Evolutionary conservation across 2,888 invertebrate species (phyloP).

Genomic region (Melikaiella ostensackeni): DNA sequence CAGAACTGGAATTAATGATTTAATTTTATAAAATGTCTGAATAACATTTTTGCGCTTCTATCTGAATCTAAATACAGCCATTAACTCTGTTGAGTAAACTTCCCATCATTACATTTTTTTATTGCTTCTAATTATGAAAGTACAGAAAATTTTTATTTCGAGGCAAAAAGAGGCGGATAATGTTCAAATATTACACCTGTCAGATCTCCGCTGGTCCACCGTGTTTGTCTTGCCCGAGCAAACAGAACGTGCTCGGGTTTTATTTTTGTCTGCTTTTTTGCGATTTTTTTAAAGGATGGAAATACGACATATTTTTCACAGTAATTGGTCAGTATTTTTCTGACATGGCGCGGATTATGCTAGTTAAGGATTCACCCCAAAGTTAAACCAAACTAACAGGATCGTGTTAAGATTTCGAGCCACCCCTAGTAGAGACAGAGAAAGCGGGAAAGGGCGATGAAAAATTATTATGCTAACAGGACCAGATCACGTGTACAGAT

Average conservation of each 20-base stretch:
- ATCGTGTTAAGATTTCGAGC: conserved; percentile 48
- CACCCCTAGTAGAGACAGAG: conserved; percentile 42
- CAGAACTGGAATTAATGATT: background rate
- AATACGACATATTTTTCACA: conserved; percentile 43
- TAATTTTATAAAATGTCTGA: background rate
- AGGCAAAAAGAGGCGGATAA: conserved; percentile 7
- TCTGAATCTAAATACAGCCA: background rate
- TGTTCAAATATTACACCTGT: conserved; percentile 35
- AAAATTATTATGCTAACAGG: conserved; percentile 33
- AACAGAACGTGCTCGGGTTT: conserved; percentile 21
- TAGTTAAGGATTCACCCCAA: conserved; percentile 61
- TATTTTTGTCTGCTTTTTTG: conserved; percentile 26
- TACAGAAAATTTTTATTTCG: background rate
- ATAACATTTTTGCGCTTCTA: background rate
- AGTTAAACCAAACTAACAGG: conserved; percentile 56
- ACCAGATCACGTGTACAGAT: conserved; percentile 32
- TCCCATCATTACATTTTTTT: background rate
- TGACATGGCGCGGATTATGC: conserved; percentile 58
- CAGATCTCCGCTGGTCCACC: background rate
- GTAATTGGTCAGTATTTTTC: conserved; percentile 61
- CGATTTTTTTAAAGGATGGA: background rate
- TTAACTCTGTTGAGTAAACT: background rate
- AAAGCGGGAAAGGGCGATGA: conserved; percentile 14
- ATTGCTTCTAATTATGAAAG: conserved; percentile 1
- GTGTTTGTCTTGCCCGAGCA: conserved; percentile 11